Percentiles rank a stretch among this genome's conserved stretches.
These are phyloP conservation scores for Dendronephthya gigantea DNA, from an alignment of 64 coral and sea anemone species.

Conservation along the genomic window DNA sequence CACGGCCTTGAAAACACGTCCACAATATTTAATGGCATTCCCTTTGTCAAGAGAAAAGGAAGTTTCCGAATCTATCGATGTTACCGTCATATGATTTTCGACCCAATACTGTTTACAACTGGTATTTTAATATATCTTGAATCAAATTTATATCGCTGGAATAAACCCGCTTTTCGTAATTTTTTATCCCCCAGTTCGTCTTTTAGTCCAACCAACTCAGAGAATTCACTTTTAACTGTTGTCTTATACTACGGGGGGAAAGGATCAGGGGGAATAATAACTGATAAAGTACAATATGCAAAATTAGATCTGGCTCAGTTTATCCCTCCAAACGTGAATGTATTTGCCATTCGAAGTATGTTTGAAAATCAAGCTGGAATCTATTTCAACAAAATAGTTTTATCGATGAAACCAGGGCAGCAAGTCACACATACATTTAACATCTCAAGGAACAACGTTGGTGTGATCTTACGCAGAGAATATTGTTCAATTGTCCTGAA, in stretches of 20 bases:
- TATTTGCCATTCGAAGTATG: conserved; percentile 1
- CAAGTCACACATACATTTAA: neutral
- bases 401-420: neutral
- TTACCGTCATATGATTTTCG: neutral
- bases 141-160: neutral
- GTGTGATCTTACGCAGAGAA: neutral
- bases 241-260: conserved; percentile 6
- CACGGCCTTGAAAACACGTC: neutral
- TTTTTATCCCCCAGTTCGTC: neutral
- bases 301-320: neutral
- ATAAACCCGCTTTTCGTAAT: neutral
- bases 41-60: neutral
- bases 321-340: neutral
- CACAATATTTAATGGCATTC: neutral
- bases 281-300: neutral
- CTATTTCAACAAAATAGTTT: neutral
- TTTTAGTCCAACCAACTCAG: neutral
- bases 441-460: neutral
- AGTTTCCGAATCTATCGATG: neutral
- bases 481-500: neutral
- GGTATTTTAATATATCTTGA: conserved; percentile 2
- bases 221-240: neutral
- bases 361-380: neutral
- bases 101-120: neutral
- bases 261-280: neutral